Base-by-base conservation (phyloP, 2,888 invertebrate species). In the Drosophila incognita region DNA sequence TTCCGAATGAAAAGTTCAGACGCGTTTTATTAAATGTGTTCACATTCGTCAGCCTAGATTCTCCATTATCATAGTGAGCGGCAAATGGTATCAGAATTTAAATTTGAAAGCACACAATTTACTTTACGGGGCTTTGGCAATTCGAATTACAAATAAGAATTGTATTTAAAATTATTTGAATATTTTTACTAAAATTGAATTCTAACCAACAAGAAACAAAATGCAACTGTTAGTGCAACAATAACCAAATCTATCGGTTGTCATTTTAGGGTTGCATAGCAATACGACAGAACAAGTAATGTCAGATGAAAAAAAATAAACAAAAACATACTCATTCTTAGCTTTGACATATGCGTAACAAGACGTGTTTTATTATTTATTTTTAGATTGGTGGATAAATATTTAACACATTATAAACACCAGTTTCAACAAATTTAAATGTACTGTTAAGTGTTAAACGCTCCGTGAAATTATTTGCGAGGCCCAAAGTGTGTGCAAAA, bases 371-470 rank as follows among this genome's bases (percentile, higher is more conserved):
- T 71, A 75, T 79, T 75, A 81, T 73, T 71, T 87, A 84, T 81
- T 87, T 83, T 82, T 82, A 66, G 71, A 85, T 71, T 83, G 79
- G 88, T 80, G 83, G 31, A 76, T 49, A 76, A 86, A 65, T 67
- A 74, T 70, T 76, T 76, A 78, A 85, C 86, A 85, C 85, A 83
- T 86, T 85, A 82, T 81, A 72, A 88, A 87, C 81, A 88, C 86
- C 79, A 75, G 71, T 72, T 77, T 69, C 58, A 83, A 80, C 72
- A 85, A 85, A 85, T 84, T 84, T 66, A 81, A 84, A 84, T 87
- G 87, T 84, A 81, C 82, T 73, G 73, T 81, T 80, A 84, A 79
- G 72, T 71, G 79, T 79, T 79, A 71, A 79, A 64, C 65, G 75
- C 77, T 79, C 72, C 61, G 79, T 77, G 61, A 74, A 27, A 38